Conservation (phyloP, 2,113 vertebrate species). For the Pelecanus crispus region DNA sequence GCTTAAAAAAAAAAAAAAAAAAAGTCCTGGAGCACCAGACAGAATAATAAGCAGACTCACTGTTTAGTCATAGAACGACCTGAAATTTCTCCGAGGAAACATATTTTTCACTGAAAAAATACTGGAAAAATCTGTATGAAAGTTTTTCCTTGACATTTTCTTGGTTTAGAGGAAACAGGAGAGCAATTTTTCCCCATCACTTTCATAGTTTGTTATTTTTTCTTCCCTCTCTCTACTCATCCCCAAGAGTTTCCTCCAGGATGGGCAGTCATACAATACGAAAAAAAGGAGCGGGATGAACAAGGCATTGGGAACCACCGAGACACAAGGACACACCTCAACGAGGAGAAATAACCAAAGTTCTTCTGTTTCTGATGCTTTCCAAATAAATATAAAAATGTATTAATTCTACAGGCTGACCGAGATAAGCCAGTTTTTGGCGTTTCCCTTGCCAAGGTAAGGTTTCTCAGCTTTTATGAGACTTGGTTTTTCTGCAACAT, state of each 20-base stretch:
- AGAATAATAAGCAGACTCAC: conserved; percentile 17
- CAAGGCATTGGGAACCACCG: not conserved
- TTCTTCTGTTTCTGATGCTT: not conserved
- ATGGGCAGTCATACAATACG: not conserved
- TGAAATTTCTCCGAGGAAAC: conserved; percentile 21
- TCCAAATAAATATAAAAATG: not conserved
- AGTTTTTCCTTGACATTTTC: not conserved
- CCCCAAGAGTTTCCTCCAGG: not conserved
- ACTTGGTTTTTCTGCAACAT: not conserved
- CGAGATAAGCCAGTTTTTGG: not conserved
- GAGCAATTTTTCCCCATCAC: not conserved
- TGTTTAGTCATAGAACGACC: conserved; percentile 4
- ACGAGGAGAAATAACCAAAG: not conserved
- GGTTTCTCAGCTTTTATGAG: not conserved
- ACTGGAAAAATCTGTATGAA: not conserved
- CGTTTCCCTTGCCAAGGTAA: not conserved
- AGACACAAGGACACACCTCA: not conserved
- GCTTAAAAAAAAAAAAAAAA: not conserved
- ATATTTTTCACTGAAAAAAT: conserved; percentile 4
- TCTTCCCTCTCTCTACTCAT: not conserved
- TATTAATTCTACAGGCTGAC: not conserved
- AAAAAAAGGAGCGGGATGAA: not conserved
- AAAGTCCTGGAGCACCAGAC: not conserved
- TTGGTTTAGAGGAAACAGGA: conserved; percentile 17
- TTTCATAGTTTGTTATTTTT: not conserved